These are phyloP conservation scores for Acanthornis magna DNA, from an alignment of 2,797 vertebrate genomes.

Conservation along the genomic window DNA sequence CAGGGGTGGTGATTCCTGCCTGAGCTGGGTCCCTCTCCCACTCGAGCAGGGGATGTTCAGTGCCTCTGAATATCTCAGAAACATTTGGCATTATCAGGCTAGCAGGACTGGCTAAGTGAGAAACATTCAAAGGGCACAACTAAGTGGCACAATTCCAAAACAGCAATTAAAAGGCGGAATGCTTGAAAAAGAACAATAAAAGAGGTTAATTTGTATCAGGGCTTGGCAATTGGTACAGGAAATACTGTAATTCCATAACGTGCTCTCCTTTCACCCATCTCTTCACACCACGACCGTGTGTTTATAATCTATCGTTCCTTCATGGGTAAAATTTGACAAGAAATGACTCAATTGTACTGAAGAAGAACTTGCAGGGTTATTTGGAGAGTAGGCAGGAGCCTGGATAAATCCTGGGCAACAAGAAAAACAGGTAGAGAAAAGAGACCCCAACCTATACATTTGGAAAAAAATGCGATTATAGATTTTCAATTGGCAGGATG, in stretches of 20 bases:
- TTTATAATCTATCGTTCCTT: not conserved
- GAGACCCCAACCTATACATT: not conserved
- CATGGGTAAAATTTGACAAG: not conserved
- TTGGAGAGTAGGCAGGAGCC: not conserved
- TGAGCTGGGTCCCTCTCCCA: conserved; percentile 8
- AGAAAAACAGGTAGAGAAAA: not conserved
- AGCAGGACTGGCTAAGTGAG: conserved; percentile 43
- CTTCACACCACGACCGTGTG: not conserved
- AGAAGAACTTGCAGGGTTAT: not conserved
- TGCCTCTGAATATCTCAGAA: not conserved
- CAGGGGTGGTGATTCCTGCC: not conserved
- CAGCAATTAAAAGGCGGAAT: conserved; percentile 63
- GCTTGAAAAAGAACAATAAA: conserved; percentile 59
- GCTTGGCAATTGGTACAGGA: conserved; percentile 40
- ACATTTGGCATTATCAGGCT: conserved; percentile 26
- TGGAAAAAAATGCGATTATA: not conserved
- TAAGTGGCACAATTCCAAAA: conserved; percentile 53
- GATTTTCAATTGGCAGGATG: not conserved
- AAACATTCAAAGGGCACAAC: conserved; percentile 55
- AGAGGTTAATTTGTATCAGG: conserved; percentile 48
- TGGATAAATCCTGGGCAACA: not conserved
- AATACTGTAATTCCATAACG: conserved; percentile 14
- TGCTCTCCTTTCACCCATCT: not conserved
- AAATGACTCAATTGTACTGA: not conserved
- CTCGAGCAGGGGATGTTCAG: not conserved